Base-by-base conservation (phyloP, 2,888 invertebrate genomes). In the Drosophila gaucha region DNA sequence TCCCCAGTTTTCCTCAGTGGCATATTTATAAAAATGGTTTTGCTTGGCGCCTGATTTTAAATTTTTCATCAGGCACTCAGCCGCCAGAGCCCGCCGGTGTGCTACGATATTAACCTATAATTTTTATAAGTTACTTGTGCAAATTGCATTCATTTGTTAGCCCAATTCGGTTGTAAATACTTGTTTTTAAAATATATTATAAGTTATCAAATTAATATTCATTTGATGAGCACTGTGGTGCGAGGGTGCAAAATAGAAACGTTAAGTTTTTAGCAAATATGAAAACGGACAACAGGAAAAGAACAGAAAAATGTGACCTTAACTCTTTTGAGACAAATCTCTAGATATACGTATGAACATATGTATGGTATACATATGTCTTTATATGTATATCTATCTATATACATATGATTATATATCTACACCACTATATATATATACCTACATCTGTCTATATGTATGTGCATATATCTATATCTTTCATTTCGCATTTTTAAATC, bases 1-100 rank as follows among this genome's bases (percentile, higher is more conserved):
- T 35, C 22, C 20, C 41, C 22, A 20, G 18, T 30, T 38, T 46
- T 35, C 26, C 62, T 65, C 54, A 49, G 59, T 62, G 78, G 75
- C 63, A 74, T 68, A 80, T 82, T 79, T 83, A 74, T 79, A 74
- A 71, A 84, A 80, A 86, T 84, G 64, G 65, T 54, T 71, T 67
- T 67, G 58, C 54, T 58, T 60, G 60, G 39, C 43, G 44, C 54
- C 56, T 59, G 51, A 49, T 54, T 70, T 67, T 86, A 71, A 68
- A 80, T 83, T 71, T 86, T 86, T 80, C 46, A 80, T 86, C 63
- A 74, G 62, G 28, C 74, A 76, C 67, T 86, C 79, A 59, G 67
- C 57, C 36, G 5, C 31, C 28, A 20, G 16, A 26, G 46, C 12
- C 18, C 24, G 6, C 3, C 6, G n/a, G n/a, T 49, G 38, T 20